Conservation (phyloP, 1,140 invertebrate genomes). For the Pseudomyrmex gracilis region DNA sequence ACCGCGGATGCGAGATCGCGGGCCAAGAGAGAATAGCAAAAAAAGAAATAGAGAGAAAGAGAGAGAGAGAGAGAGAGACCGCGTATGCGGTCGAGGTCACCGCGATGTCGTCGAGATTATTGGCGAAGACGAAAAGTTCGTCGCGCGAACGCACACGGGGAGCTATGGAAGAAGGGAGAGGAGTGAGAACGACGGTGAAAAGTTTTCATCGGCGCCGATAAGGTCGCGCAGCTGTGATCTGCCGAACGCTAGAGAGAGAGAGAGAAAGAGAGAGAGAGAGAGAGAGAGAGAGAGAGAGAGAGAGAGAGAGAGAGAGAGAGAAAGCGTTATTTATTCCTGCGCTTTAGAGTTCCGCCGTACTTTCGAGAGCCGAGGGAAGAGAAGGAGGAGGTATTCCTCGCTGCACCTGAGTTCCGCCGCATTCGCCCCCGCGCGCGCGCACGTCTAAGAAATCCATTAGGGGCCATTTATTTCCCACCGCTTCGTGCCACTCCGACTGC, state of each 20-base stretch:
- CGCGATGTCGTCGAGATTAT: slow-evolving; percentile 49
- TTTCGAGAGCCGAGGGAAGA: slow-evolving; percentile 30
- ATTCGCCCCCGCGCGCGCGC: slow-evolving; percentile 33
- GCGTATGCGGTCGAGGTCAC: slow-evolving; percentile 48
- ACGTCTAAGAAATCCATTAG: slow-evolving; percentile 61
- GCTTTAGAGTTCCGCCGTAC: slow-evolving; percentile 59
- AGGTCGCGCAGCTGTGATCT: slow-evolving; percentile 50
- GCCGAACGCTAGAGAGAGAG: slow-evolving; percentile 6
- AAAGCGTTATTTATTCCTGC: slow-evolving; percentile 52
- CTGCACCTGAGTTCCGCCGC: slow-evolving; percentile 56
- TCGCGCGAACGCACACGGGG: slow-evolving; percentile 16
- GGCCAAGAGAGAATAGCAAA: slow-evolving; percentile 11
- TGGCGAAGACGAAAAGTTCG: slow-evolving; percentile 50
- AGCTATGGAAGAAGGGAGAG: neutral
- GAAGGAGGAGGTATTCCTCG: slow-evolving; percentile 21
- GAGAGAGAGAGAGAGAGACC: slow-evolving; percentile 2
- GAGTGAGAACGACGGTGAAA: slow-evolving; percentile 32
- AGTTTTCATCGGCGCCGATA: slow-evolving; percentile 60
- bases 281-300: neutral
- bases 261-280: neutral
- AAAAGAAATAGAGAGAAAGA: neutral
- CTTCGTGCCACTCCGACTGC: slow-evolving; percentile 46
- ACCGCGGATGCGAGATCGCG: slow-evolving; percentile 30
- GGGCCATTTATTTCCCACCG: slow-evolving; percentile 57
- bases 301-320: slow-evolving; percentile 21